Evolutionary conservation across 2,888 invertebrate genomes (phyloP), one percentile per base, ranked within the genome.

Genomic region (Pyrrhia umbra): DNA sequence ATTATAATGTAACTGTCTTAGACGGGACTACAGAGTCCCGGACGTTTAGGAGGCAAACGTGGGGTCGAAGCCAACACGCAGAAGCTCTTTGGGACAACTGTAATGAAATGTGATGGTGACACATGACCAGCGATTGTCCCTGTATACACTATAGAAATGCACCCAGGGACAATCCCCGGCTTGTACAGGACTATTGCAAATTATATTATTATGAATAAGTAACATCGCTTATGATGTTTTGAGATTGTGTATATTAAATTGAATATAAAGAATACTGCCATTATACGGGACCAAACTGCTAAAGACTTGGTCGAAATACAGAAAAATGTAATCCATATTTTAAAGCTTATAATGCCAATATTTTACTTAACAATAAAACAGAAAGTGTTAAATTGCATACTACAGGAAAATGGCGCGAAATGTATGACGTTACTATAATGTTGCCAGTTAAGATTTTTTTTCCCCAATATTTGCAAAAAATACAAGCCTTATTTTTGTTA

Each of bases 231-330:
- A 42, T 34, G 47, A 46, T 71, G 50, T 62, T 47, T 50, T 58
- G 50, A 63, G 52, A 75, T 63, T 75, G 40, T 57, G 20, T 68
- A 51, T 51, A 51, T 50, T 60, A 40, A 69, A 64, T 57, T 39
- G 60, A 63, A 34, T 52, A 9, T 42, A 15, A 54, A 51, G 20
- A 0, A 51, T 61, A 62, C 68, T 72, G 68, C 62, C 74, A 73
- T 68, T 43, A 0, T 40, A 55, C 30, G 79, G 79, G 78, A 78
- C 78, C 78, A 78, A 78, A 27, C 55, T 50, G 39, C 6, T 34
- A 25, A 30, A 47, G 18, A 66, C 18, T 30, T 46, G 23, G 40
- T 59, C 56, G 15, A 40, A 63, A 40, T 52, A n/a, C n/a, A n/a
- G n/a, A n/a, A n/a, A 25, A 37, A 54, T 6, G 6, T 50, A 50